Evolutionary conservation across 2,888 invertebrate genomes (phyloP).

Genomic region (Epistrophe eligans): DNA sequence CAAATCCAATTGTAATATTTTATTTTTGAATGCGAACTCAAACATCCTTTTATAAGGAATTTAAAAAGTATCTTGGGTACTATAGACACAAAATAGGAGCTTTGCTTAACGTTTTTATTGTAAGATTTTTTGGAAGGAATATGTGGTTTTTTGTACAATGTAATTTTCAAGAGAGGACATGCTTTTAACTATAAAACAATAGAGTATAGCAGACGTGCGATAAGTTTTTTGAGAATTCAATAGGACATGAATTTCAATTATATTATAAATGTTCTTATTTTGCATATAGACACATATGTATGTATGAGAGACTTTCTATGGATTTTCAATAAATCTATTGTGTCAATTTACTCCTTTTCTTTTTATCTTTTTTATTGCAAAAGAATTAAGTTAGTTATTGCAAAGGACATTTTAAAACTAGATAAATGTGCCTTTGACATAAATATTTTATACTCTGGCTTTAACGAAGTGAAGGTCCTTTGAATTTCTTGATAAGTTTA

Average conservation of each 20-base stretch:
- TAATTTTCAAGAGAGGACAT: constrained; percentile 7
- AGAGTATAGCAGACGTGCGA: constrained; percentile 8
- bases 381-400: constrained; percentile 7
- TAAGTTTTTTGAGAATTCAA: neutral
- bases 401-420: constrained; percentile 23
- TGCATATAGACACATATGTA: too few relatives aligned
- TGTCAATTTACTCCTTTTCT: constrained; percentile 1
- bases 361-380: constrained; percentile 7
- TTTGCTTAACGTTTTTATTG: neutral
- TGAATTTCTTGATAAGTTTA: neutral
- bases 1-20: constrained; percentile 50
- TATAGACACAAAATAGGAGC: neutral
- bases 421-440: neutral
- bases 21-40: neutral
- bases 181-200: constrained; percentile 23
- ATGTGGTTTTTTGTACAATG: neutral
- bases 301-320: neutral
- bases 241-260: constrained; percentile 31
- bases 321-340: neutral
- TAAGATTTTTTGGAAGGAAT: neutral
- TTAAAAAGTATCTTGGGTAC: too few relatives aligned
- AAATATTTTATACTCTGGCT: neutral
- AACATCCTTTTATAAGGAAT: constrained; percentile 6
- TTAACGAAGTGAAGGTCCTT: neutral
- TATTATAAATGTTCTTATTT: neutral